phyloP scores from a whole-genome alignment of 2,888 invertebrate genomes.

The Sphinx pinastri region DNA sequence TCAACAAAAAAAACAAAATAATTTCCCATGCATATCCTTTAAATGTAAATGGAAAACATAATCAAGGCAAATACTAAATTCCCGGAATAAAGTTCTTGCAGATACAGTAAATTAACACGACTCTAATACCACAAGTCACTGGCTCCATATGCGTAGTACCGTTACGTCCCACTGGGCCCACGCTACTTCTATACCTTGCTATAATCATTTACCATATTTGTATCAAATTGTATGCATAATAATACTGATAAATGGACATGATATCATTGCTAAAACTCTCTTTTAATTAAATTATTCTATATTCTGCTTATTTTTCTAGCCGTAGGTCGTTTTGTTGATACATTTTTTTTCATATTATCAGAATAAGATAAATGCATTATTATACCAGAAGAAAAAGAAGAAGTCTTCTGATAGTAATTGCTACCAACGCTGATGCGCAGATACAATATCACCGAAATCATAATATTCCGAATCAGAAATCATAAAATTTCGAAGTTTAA shows the following conservation, averaged over 20 bases:
- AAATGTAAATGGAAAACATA: neutral
- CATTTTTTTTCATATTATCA: too few relatives aligned
- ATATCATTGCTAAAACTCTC: slow-evolving; percentile 16
- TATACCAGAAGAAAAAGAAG: too few relatives aligned
- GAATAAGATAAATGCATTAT: too few relatives aligned
- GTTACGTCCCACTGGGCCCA: slow-evolving; percentile 37
- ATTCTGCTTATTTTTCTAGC: neutral
- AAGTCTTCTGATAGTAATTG: too few relatives aligned
- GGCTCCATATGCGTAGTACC: slow-evolving; percentile 9
- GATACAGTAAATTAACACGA: slow-evolving; percentile 1
- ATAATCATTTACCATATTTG: slow-evolving; percentile 27
- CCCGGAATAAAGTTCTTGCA: slow-evolving; percentile 8
- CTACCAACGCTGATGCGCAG: too few relatives aligned
- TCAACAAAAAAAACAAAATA: neutral
- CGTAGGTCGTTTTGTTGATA: neutral
- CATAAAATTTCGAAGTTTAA: too few relatives aligned
- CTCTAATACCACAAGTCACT: slow-evolving; percentile 6
- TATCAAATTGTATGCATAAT: slow-evolving; percentile 21
- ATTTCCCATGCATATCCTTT: neutral
- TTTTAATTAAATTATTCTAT: slow-evolving; percentile 4
- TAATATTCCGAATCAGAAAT: too few relatives aligned
- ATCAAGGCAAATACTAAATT: neutral
- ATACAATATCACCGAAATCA: too few relatives aligned
- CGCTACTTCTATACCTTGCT: slow-evolving; percentile 34
- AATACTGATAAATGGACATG: slow-evolving; percentile 21